phyloP scores from a whole-genome alignment of 1,140 invertebrate genomes.

The Geopemphigus sp. region DNA sequence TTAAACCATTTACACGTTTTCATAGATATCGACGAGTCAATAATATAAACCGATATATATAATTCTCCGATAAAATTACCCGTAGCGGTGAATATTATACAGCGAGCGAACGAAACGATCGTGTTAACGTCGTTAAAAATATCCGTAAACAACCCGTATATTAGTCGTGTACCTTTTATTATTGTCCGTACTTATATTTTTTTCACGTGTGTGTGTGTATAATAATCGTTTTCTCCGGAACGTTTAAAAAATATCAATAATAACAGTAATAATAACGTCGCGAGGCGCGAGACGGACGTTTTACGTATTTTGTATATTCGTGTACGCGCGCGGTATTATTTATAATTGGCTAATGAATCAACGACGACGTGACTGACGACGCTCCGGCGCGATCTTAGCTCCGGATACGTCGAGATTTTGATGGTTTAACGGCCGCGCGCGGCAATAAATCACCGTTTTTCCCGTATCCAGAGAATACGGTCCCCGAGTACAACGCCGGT shows the following conservation, averaged over 20 bases:
- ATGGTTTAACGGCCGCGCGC: conserved; percentile 29
- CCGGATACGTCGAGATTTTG: conserved; percentile 46
- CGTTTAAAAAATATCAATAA: conserved; percentile 34
- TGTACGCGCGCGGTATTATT: background rate
- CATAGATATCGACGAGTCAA: too few species aligned
- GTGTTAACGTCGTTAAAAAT: background rate
- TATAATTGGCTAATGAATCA: conserved; percentile 49
- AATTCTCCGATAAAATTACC: background rate
- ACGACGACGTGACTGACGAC: background rate
- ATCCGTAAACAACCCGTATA: background rate
- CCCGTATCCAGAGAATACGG: too few species aligned
- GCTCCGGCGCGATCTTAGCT: conserved; percentile 7
- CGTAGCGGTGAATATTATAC: background rate
- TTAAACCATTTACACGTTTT: too few species aligned
- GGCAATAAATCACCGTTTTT: conserved; percentile 34
- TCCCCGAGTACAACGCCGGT: too few species aligned
- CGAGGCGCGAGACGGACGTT: conserved; percentile 19
- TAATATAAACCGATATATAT: background rate
- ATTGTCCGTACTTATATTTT: too few species aligned
- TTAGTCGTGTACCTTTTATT: background rate
- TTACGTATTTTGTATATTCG: background rate
- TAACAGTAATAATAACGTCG: background rate
- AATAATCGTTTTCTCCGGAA: background rate
- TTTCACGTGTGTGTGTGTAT: background rate
- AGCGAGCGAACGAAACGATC: background rate